Base-by-base conservation (phyloP, 2,888 invertebrate genomes). In the Phaonia tiefii region DNA sequence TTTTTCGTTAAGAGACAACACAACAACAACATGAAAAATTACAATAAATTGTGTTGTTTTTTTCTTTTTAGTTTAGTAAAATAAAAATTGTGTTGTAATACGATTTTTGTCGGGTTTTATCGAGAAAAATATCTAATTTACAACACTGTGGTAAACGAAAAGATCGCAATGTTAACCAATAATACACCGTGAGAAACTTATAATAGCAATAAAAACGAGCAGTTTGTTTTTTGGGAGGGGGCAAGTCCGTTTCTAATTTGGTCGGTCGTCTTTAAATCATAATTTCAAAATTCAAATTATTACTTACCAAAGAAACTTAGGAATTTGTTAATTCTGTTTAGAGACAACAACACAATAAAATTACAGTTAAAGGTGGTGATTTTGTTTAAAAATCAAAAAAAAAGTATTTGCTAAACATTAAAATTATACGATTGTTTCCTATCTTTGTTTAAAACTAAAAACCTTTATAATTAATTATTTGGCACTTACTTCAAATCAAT, bases 291-390 rank as follows among this genome's bases (percentile, higher is more conserved):
- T 31, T 31, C 31, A 31, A 31, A 31, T 31, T 31, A 31, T 31
- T 31, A 31, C 31, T 31, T 31, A 31, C 31, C 31, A 31, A 31
- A 31, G 8, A 31, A 31, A 31, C 31, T 31, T 31, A 31, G 31
- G 8, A 31, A 5, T 31, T 31, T 31, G 3, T 5, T 31, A 31
- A 31, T 31, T 31, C 8, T 81, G n/a, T n/a, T n/a, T n/a, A n/a
- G 63, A 73, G 70, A 69, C 69, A 78, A 82, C 72, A 49, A 46
- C 56, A 77, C 80, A 31, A 31, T 31, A 66, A 76, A 81, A 78
- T 80, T 78, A 73, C 78, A 82, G 74, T 51, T 79, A 69, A 69
- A 80, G 75, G 79, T 81, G 78, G 76, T 31, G 44, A 65, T 79
- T 75, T 54, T 69, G 75, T 74, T 60, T 26, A 42, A 80, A 74